Conservation (phyloP, 2,888 invertebrate genomes). For the Eupeodes luniger region DNA sequence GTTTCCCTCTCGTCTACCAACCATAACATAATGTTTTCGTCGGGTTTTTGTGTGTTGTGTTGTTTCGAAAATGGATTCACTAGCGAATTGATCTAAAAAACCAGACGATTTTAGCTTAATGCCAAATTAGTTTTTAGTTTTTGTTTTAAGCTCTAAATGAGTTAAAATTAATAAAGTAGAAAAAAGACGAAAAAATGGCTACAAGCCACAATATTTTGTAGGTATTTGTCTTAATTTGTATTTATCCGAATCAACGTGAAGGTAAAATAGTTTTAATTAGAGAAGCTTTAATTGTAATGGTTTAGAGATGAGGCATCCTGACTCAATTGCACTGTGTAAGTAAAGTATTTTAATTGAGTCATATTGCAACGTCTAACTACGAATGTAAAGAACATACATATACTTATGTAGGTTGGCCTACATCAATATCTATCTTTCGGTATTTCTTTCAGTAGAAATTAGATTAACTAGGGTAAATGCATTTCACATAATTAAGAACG, state of each 20-base stretch:
- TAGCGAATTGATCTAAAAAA: not conserved
- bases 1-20: too few species aligned
- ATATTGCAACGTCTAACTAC: not conserved
- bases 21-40: too few species aligned
- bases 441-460: slow-evolving; percentile 49
- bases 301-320: not conserved
- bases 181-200: not conserved
- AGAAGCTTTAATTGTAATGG: slow-evolving; percentile 1
- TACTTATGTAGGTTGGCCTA: not conserved
- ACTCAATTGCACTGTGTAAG: not conserved
- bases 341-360: slow-evolving; percentile 37
- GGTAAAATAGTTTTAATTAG: slow-evolving; percentile 22
- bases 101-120: not conserved
- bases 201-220: slow-evolving; percentile 12
- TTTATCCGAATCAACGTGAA: slow-evolving; percentile 25
- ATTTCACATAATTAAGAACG: slow-evolving; percentile 17
- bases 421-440: slow-evolving; percentile 1
- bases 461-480: slow-evolving; percentile 55
- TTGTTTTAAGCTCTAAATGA: not conserved
- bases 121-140: not conserved
- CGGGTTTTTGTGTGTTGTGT: not conserved
- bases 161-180: not conserved
- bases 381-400: not conserved
- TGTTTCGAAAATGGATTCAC: not conserved
- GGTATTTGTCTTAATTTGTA: not conserved